Conservation (phyloP, 2,797 vertebrate genomes). For the Falco peregrinus region DNA sequence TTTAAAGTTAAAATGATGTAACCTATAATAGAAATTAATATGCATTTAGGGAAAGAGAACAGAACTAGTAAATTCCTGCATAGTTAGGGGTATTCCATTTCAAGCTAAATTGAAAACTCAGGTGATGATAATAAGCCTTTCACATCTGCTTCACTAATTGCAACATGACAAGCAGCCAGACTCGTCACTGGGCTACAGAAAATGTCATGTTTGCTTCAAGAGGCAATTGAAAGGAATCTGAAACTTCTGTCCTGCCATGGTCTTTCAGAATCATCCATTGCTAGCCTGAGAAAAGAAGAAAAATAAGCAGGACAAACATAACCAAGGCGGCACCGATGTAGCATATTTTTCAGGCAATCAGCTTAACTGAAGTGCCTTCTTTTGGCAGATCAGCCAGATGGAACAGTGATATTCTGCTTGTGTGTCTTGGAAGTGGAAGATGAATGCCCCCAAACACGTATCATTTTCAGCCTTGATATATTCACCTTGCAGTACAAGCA, state of each 20-base stretch:
- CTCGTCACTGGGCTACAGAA: background rate
- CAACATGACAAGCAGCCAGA: background rate
- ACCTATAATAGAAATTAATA: background rate
- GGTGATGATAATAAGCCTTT: background rate
- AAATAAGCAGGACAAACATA: background rate
- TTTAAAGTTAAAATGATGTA: background rate
- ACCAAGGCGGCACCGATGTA: background rate
- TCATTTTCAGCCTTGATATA: background rate
- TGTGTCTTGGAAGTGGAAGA: background rate
- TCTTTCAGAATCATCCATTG: background rate
- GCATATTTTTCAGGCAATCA: background rate
- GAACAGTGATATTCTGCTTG: background rate
- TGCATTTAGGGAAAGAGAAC: background rate
- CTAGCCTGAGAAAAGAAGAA: background rate
- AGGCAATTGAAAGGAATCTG: background rate
- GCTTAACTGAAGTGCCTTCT: background rate
- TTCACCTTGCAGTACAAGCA: background rate
- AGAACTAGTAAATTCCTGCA: background rate
- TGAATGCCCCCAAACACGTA: background rate
- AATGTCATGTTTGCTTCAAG: background rate
- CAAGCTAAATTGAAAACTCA: background rate
- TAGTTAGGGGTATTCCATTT: background rate
- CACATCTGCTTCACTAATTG: slow-evolving; percentile 15
- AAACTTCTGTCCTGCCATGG: background rate
- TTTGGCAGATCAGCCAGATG: background rate